phyloP scores from a whole-genome alignment of 2,113 vertebrate species.

The Genyomyrus donnyi region DNA sequence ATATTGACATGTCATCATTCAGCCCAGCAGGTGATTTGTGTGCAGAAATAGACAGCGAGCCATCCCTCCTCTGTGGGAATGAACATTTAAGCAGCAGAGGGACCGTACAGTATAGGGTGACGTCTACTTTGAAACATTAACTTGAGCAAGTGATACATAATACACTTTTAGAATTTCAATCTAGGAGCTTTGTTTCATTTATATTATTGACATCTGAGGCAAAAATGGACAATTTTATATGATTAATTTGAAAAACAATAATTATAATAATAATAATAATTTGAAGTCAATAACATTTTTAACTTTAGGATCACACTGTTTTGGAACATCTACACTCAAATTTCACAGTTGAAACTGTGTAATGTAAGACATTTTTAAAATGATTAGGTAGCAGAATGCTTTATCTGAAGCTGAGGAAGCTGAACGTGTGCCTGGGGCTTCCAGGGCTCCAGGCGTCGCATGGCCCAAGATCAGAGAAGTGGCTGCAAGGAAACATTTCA shows the following conservation, averaged over 20 bases:
- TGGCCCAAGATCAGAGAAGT: not conserved
- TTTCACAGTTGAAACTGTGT: not conserved
- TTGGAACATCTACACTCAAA: too few species aligned
- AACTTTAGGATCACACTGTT: not conserved
- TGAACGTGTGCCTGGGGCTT: not conserved
- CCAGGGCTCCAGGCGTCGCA: not conserved
- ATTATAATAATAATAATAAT: not conserved
- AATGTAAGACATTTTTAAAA: not conserved
- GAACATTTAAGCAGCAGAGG: conserved; percentile 27
- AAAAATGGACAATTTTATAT: not conserved
- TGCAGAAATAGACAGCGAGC: conserved; percentile 39
- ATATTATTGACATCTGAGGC: not conserved
- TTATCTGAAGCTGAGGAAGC: not conserved
- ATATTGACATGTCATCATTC: conserved; percentile 23
- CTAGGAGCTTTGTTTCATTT: not conserved
- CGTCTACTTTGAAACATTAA: conserved; percentile 45
- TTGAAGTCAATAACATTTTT: not conserved
- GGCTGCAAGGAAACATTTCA: not conserved
- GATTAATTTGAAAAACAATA: not conserved
- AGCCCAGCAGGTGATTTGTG: not conserved
- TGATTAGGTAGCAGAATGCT: not conserved
- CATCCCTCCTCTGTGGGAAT: conserved; percentile 22
- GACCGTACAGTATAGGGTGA: conserved; percentile 37
- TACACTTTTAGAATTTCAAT: too few species aligned
- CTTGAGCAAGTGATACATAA: conserved; percentile 18